Conservation (phyloP, 1,140 invertebrate genomes). For the Hycleus phaleratus region DNA sequence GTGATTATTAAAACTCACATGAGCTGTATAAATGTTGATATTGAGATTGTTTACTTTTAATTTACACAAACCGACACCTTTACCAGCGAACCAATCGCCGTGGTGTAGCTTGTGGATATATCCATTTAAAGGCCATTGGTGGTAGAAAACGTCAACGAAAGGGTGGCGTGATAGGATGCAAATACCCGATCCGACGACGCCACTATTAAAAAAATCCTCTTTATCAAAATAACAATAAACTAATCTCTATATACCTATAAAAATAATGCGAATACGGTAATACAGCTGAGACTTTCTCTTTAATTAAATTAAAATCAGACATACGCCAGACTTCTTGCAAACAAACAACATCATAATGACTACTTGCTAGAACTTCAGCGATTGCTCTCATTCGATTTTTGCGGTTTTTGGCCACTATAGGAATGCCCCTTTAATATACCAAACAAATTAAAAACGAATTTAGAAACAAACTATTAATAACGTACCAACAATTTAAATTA, state of each 20-base stretch:
- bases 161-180: slow-evolving; percentile 82
- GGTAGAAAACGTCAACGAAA: slow-evolving; percentile 85
- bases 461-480: slow-evolving; percentile 9
- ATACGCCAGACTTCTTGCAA: slow-evolving; percentile 89
- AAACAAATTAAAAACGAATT: slow-evolving; percentile 6
- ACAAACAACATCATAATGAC: slow-evolving; percentile 79
- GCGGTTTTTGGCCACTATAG: slow-evolving; percentile 69
- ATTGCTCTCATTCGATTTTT: slow-evolving; percentile 71
- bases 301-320: slow-evolving; percentile 66
- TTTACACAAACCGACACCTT: slow-evolving; percentile 85
- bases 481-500: slow-evolving; percentile 57
- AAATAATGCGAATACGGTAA: slow-evolving; percentile 88
- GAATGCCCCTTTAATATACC: slow-evolving; percentile 65
- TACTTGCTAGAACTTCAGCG: slow-evolving; percentile 58
- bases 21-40: slow-evolving; percentile 83
- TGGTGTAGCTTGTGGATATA: slow-evolving; percentile 94
- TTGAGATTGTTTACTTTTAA: slow-evolving; percentile 55
- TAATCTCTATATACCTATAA: slow-evolving; percentile 58
- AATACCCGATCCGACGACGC: slow-evolving; percentile 84
- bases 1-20: slow-evolving; percentile 57
- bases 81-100: slow-evolving; percentile 97
- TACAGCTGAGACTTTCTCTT: slow-evolving; percentile 49
- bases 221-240: too few relatives aligned
- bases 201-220: slow-evolving; percentile 50
- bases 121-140: slow-evolving; percentile 91